Evolutionary conservation across 2,888 invertebrate species (phyloP).

Genomic region (Ophion ventricosus): DNA sequence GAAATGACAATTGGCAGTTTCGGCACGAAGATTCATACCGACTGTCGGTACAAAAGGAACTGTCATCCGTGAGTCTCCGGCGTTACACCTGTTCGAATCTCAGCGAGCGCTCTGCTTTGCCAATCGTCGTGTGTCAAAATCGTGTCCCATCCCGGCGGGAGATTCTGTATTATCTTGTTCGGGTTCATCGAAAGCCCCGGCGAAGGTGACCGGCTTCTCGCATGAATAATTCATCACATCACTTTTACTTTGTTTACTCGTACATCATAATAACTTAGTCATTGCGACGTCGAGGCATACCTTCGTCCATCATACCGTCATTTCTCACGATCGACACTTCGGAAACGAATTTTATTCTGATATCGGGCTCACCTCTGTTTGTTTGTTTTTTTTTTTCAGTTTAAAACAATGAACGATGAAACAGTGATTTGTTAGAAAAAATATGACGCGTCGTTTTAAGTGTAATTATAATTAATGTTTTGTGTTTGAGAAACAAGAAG

Average conservation of each 20-base stretch:
- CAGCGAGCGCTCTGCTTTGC: background rate
- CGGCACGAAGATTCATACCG: background rate
- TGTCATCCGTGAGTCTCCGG: background rate
- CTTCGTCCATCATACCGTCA: background rate
- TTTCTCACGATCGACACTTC: constrained; percentile 19
- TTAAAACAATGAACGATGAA: background rate
- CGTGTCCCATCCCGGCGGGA: background rate
- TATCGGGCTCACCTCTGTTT: no score
- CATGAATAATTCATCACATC: constrained; percentile 21
- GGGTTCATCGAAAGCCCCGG: background rate
- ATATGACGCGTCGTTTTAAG: background rate
- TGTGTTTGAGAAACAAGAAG: background rate
- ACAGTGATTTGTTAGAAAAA: background rate
- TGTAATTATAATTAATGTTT: background rate
- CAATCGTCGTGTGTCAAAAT: constrained; percentile 39
- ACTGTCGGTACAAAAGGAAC: constrained; percentile 44
- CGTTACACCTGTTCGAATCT: background rate
- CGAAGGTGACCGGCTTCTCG: background rate
- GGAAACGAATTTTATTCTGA: background rate
- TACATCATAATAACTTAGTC: constrained; percentile 19
- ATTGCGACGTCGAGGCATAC: background rate
- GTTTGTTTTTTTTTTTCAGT: background rate
- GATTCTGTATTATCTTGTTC: constrained; percentile 5
- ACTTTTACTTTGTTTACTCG: constrained; percentile 19
- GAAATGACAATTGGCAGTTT: background rate